phyloP scores from a whole-genome alignment of 92 coral and sea anemone species.

The Phenganax marumi region DNA sequence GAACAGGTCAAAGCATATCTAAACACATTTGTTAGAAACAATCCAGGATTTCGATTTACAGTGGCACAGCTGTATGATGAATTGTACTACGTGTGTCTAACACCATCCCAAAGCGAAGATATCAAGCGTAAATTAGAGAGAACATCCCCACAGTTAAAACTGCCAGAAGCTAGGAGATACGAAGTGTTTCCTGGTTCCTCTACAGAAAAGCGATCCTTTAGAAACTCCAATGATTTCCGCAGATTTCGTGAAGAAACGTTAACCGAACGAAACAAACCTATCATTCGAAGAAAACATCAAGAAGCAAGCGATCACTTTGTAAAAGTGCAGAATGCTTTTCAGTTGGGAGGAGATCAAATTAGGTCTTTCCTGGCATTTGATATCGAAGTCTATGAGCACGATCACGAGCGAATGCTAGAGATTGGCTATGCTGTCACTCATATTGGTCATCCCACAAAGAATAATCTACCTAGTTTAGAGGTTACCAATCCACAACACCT shows the following conservation, averaged over 20 bases:
- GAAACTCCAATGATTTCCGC: conserved; percentile 32
- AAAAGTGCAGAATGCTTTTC: conserved; percentile 22
- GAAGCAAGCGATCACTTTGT: conserved; percentile 41
- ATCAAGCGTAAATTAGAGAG: conserved; percentile 4
- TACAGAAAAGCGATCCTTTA: conserved; percentile 13
- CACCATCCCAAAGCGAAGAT: not conserved
- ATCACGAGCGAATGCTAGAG: conserved; percentile 60
- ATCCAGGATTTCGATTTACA: not conserved
- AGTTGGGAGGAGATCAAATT: conserved; percentile 17
- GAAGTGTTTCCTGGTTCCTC: not conserved
- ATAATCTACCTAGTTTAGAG: not conserved
- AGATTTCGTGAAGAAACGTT: conserved; percentile 14
- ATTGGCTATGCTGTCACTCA: conserved; percentile 58
- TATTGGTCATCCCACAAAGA: not conserved
- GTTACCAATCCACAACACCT: conserved; percentile 16
- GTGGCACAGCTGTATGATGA: conserved; percentile 11
- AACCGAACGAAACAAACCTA: conserved; percentile 27
- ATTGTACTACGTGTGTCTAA: not conserved
- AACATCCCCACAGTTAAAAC: not conserved
- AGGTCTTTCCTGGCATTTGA: conserved; percentile 58
- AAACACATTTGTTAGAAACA: conserved; percentile 1
- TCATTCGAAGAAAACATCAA: conserved; percentile 43
- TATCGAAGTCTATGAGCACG: conserved; percentile 62
- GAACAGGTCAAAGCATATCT: not conserved
- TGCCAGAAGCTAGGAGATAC: not conserved